These are phyloP conservation scores for Standfussiana lucernea DNA, from an alignment of 2,888 invertebrate species.

Conservation along the genomic window DNA sequence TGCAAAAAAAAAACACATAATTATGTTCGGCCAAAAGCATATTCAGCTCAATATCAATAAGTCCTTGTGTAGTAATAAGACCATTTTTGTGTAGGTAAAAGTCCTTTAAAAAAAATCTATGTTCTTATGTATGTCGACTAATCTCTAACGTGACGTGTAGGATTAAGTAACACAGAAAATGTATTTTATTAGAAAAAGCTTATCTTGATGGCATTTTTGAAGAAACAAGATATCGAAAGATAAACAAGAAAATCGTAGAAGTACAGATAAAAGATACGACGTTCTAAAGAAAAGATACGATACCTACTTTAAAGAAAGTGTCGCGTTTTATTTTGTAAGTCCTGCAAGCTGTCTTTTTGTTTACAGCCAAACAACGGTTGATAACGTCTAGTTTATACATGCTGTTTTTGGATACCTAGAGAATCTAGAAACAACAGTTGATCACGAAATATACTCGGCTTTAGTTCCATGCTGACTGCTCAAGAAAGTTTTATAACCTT, in stretches of 20 bases:
- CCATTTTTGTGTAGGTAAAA: not conserved
- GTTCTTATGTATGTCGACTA: not conserved
- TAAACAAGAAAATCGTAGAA: constrained; percentile 7
- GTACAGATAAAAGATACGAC: constrained; percentile 4
- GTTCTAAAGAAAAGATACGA: constrained; percentile 31
- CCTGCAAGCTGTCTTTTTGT: constrained; percentile 36
- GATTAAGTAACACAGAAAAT: not conserved
- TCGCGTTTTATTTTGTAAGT: constrained; percentile 40
- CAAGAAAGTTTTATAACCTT: constrained; percentile 47
- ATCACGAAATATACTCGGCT: constrained; percentile 21
- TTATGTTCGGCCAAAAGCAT: not conserved
- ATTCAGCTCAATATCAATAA: not conserved
- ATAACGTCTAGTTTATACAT: constrained; percentile 22
- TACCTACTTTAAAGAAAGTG: constrained; percentile 42
- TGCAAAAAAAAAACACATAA: not conserved
- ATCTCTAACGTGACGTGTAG: not conserved
- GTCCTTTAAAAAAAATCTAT: not conserved
- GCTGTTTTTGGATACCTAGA: constrained; percentile 1
- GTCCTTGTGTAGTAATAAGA: not conserved
- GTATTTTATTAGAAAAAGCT: constrained; percentile 1
- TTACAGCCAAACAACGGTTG: constrained; percentile 13
- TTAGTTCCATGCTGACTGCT: constrained; percentile 31
- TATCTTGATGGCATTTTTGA: constrained; percentile 11
- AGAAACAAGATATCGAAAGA: constrained; percentile 9
- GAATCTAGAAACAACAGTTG: constrained; percentile 28